Conservation (phyloP, 2,113 vertebrate genomes). For the Mandrillus leucophaeus region DNA sequence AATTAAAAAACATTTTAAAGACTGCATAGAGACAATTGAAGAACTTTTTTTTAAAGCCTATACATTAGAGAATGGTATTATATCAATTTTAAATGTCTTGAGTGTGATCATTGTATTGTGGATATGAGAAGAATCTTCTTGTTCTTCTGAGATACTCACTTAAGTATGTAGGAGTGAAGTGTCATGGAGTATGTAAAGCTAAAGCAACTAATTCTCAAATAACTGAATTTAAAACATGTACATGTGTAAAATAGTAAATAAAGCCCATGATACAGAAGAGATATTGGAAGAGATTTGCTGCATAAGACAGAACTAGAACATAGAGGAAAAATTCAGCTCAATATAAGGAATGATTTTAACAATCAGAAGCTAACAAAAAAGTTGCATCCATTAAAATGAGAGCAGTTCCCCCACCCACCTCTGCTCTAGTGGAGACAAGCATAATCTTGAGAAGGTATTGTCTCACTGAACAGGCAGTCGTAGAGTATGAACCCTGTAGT, state of each 20-base stretch:
- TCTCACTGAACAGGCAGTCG: background rate
- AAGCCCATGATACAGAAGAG: background rate
- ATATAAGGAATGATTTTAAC: background rate
- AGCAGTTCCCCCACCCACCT: background rate
- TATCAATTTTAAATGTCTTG: background rate
- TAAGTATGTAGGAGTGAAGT: background rate
- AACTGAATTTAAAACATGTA: background rate
- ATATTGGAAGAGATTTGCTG: background rate
- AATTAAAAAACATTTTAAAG: background rate
- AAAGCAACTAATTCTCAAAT: background rate
- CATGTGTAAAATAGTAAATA: background rate
- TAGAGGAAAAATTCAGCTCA: background rate
- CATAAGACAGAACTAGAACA: background rate
- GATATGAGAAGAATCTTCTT: background rate
- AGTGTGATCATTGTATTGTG: background rate
- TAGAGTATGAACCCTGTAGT: background rate
- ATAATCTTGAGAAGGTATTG: background rate
- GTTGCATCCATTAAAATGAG: too few relatives aligned
- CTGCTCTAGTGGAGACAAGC: background rate
- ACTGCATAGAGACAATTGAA: background rate
- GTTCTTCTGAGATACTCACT: background rate
- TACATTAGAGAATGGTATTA: background rate
- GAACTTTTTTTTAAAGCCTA: background rate
- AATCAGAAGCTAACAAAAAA: background rate
- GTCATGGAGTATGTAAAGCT: background rate